Base-by-base conservation (phyloP, 2,113 vertebrate genomes). In the Chlorocebus sabaeus region DNA sequence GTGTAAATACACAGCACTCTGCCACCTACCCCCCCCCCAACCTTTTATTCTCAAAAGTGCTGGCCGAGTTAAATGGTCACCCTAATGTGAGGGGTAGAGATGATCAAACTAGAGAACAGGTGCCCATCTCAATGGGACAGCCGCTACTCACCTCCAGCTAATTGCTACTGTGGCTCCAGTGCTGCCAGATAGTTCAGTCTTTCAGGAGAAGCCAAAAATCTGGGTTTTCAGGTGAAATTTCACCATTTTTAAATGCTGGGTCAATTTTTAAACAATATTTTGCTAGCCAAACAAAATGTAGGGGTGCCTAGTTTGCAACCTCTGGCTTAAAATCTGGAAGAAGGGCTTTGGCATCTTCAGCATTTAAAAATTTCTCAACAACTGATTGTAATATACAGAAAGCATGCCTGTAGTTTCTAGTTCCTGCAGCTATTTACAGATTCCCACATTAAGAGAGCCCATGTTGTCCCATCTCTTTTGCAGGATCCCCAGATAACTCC, bases 191-290 rank as follows among this genome's bases (percentile, higher is more conserved):
- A 76, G 20, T 61, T 68, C 40, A 22, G 16, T 80, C 70, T 87
- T 93, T 61, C 57, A 80, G 91, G 80, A 92, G 75, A 73, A 93
- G 79, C 68, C 83, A 70, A 55, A 95, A 96, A n/a, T 93, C 78
- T 87, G 94, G 27, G 59, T 92, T 83, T 88, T 32, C 70, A 83
- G 61, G 35, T 86, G n/a, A 79, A 91, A 43, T 35, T 30, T 38
- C 55, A 78, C 38, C 81, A 70, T 57, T 93, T 97, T 38, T 81
- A 93, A 95, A 93, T 64, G 52, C 57, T 85, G 57, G 10, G 68
- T 94, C 78, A 67, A 72, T 89, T 92, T 95, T 95, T 75, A 2
- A 0, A 64, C 93, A 89, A 40, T 48, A 96, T 9, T 92, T 38
- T 88, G 50, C 64, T 85, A 88, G 40, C 35, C 70, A 85, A 92